Conservation (phyloP, 2,797 vertebrate genomes). For the Eremophila alpestris region DNA sequence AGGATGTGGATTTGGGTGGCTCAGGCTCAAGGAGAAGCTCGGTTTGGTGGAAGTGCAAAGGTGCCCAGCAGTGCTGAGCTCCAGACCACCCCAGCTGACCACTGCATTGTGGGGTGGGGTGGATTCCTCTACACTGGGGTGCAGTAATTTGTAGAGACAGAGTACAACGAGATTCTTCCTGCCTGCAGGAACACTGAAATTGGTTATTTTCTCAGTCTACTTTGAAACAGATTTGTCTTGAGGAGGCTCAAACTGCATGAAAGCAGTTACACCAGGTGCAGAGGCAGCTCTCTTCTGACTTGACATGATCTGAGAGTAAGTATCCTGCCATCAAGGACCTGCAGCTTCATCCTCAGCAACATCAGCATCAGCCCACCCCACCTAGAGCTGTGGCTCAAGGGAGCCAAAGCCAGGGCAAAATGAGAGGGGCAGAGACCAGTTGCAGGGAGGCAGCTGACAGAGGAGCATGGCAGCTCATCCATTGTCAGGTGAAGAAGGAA, state of each 20-base stretch:
- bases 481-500: neutral
- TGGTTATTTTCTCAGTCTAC: neutral
- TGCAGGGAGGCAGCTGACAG: neutral
- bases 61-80: neutral
- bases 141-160: neutral
- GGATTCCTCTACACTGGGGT: neutral
- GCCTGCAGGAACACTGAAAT: neutral
- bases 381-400: neutral
- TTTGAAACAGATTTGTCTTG: neutral
- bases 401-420: neutral
- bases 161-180: neutral
- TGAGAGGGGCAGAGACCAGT: neutral
- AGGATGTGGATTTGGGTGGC: neutral
- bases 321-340: neutral
- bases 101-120: neutral
- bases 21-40: neutral
- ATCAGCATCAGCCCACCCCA: neutral
- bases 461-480: rapidly evolving
- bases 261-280: neutral
- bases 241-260: neutral
- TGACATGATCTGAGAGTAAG: neutral
- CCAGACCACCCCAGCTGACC: neutral
- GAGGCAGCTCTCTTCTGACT: neutral
- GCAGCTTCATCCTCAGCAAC: neutral
- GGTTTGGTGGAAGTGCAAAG: neutral